These are phyloP conservation scores for Alsophila aescularia DNA, from an alignment of 2,888 invertebrate genomes.

Conservation along the genomic window DNA sequence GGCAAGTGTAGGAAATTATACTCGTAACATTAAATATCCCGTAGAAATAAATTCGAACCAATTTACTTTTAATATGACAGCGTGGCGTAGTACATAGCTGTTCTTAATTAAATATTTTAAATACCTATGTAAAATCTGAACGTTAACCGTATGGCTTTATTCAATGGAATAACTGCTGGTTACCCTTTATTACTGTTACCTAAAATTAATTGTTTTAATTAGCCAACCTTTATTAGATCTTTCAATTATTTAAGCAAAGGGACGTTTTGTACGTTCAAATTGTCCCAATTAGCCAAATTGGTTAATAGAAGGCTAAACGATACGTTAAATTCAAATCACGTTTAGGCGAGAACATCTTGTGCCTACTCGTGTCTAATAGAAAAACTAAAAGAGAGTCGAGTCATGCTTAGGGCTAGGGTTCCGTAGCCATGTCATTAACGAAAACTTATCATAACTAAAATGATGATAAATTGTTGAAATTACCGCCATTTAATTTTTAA, in stretches of 20 bases:
- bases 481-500: too few relatives aligned
- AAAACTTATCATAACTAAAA: too few relatives aligned
- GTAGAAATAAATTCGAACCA: too few relatives aligned
- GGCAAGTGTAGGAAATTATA: too few relatives aligned
- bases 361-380: background rate
- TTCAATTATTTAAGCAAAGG: slow-evolving; percentile 35
- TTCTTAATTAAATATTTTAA: too few relatives aligned
- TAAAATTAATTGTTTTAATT: slow-evolving; percentile 43
- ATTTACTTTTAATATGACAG: too few relatives aligned
- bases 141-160: background rate
- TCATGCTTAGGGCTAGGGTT: too few relatives aligned
- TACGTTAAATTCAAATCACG: slow-evolving; percentile 41
- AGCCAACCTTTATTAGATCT: slow-evolving; percentile 29
- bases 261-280: slow-evolving; percentile 37
- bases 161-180: background rate
- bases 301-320: slow-evolving; percentile 26
- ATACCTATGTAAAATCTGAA: background rate
- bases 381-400: background rate
- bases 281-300: slow-evolving; percentile 45
- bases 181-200: slow-evolving; percentile 15
- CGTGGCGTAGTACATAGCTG: too few relatives aligned
- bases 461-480: too few relatives aligned
- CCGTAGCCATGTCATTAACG: too few relatives aligned
- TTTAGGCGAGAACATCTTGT: slow-evolving; percentile 12
- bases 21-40: too few relatives aligned